Base-by-base conservation (phyloP, 1,140 invertebrate genomes). In the Eumeta japonica region DNA sequence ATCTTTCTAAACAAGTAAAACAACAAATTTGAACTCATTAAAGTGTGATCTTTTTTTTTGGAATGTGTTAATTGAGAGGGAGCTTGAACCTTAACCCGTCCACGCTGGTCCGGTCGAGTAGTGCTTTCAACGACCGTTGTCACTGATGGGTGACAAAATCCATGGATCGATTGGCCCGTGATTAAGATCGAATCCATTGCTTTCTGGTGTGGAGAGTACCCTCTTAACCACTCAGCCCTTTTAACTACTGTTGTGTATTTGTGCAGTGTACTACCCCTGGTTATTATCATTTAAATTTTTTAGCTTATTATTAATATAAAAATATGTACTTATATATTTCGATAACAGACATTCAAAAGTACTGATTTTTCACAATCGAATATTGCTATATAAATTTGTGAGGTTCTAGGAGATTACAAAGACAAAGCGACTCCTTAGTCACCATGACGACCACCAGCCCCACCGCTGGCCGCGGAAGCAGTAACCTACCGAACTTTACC, bases 361-460 rank as follows among this genome's bases (percentile, higher is more conserved):
- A 7, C 20, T 24, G 20, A 7, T 24, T 7, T 24, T 7, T 24
- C n/a, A 24, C n/a, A n/a, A 7, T 24, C 20, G 20, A 24, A 24
- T 24, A 24, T 24, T 24, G 20, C n/a, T n/a, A 24, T 7, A 24
- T 24, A 7, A 24, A 24, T 24, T 7, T 24, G n/a, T 24, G 5
- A 7, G 20, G 20, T 24, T 7, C 5, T 7, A 24, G 20, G 5
- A 24, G n/a, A 24, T 24, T 24, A 24, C 5, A n/a, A 24, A 5
- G 20, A n/a, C 20, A 60, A 62, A 68, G 61, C 68, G 59, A 67
- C 71, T 74, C 65, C 70, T 67, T 67, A 63, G 70, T 74, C 63
- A 62, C 70, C 67, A 74, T 74, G 70, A 74, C 70, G 58, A 74
- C 70, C 57, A 53, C 58, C 58, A 63, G 54, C 70, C 70, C 66